Evolutionary conservation across 1,140 invertebrate species (phyloP).

Genomic region (Physella acuta): DNA sequence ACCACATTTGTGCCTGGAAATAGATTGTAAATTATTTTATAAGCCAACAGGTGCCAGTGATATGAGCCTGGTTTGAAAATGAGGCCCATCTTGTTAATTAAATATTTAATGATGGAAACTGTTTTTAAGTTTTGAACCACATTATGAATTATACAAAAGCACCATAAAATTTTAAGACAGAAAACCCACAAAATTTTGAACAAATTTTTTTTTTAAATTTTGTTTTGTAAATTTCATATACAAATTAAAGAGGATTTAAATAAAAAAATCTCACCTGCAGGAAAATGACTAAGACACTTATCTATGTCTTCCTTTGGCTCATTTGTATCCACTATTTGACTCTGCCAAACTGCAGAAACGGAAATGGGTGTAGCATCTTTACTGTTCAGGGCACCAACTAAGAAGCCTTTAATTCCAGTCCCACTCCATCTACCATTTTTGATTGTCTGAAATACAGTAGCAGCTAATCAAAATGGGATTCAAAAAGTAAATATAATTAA

Average conservation of each 20-base stretch:
- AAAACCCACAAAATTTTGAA: background rate
- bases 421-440: background rate
- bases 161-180: background rate
- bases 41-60: too few relatives aligned
- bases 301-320: constrained; percentile 4
- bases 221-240: background rate
- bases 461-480: background rate
- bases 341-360: background rate
- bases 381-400: background rate
- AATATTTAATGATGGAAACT: too few relatives aligned
- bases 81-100: too few relatives aligned
- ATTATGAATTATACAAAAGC: too few relatives aligned
- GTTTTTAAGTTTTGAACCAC: too few relatives aligned
- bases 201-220: background rate
- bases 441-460: background rate
- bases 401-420: background rate
- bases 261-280: background rate
- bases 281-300: background rate
- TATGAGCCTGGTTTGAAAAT: too few relatives aligned
- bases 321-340: background rate
- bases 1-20: background rate
- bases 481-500: too few relatives aligned
- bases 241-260: background rate
- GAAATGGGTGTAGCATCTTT: background rate
- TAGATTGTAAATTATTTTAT: too few relatives aligned